phyloP scores from a whole-genome alignment of 2,113 vertebrate genomes.

The Hyperopisus bebe region DNA sequence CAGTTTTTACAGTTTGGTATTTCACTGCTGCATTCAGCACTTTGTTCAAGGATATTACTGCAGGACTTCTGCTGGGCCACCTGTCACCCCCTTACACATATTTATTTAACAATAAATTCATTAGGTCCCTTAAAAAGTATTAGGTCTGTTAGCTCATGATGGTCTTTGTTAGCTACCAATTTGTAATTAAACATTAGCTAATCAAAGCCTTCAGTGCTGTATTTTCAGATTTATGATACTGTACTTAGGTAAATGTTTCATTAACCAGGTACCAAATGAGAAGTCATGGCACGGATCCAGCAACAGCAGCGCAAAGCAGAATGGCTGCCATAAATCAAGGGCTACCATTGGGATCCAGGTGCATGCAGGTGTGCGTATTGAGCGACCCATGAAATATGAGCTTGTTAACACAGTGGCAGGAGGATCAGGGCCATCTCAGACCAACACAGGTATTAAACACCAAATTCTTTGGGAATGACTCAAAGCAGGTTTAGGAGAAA shows the following conservation, averaged over 20 bases:
- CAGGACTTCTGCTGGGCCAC: neutral
- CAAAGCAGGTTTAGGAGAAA: conserved; percentile 60
- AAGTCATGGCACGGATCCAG: conserved; percentile 63
- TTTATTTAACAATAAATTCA: neutral
- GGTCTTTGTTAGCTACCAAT: neutral
- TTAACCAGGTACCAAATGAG: conserved; percentile 50
- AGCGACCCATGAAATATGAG: conserved; percentile 1
- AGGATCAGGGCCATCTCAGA: conserved; percentile 56
- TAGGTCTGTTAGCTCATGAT: neutral
- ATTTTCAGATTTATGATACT: neutral
- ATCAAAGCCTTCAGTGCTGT: neutral
- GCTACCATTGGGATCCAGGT: conserved; percentile 60
- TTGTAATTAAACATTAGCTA: neutral
- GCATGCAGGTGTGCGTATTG: conserved; percentile 21
- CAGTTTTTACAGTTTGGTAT: neutral
- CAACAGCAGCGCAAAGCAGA: conserved; percentile 53
- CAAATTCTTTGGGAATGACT: conserved; percentile 51
- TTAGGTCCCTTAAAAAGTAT: neutral
- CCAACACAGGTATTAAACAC: conserved; percentile 64
- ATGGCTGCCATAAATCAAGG: conserved; percentile 60
- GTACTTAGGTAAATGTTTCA: neutral
- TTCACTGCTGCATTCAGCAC: neutral
- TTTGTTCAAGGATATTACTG: neutral
- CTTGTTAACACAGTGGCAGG: neutral
- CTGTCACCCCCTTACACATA: neutral